Base-by-base conservation (phyloP, 2,797 vertebrate genomes). In the Enteromius argenteus region DNA sequence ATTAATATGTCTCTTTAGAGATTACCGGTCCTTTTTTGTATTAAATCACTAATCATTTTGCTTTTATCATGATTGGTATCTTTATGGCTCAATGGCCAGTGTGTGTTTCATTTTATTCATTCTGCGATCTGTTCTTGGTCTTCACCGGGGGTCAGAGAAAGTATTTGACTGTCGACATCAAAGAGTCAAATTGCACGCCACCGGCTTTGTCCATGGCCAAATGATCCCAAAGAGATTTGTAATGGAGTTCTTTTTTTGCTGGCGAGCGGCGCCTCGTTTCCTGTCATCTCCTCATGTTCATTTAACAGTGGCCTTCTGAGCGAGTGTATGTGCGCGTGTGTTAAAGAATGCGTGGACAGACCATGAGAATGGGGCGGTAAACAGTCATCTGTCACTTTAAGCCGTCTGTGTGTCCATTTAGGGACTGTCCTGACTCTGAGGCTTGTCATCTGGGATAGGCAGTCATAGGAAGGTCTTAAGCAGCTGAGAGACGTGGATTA, bases 401-500 rank as follows among this genome's bases (percentile, higher is more conserved):
- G 93, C 93, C 91, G 21, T 49, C 58, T 92, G 89, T 81, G 74
- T 83, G 87, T 75, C 86, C 85, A 90, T 91, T 86, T 92, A 89
- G 79, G 15, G 23, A 84, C 85, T 90, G 62, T 27, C 35, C 89
- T 88, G 88, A 89, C 84, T 90, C 89, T 83, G 88, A 91, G 92
- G 89, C 90, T 79, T 90, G 86, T 94, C 91, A 91, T 87, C 85
- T 27, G 2, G 91, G 91, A 88, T 89, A 93, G 91, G 91, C 91
- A 95, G 92, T 89, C 90, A 87, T 88, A 92, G 92, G 91, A 84
- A 89, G 91, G 93, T 95, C 95, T 94, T 93, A 93, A 94, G 92
- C 92, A 94, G 92, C 92, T 91, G 91, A 94, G 94, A 93, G 91
- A 62, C 44, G 87, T 91, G 94, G 94, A 97, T 97, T 98, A 97